phyloP scores from a whole-genome alignment of 2,888 invertebrate species.

The Nomada ferruginata region DNA sequence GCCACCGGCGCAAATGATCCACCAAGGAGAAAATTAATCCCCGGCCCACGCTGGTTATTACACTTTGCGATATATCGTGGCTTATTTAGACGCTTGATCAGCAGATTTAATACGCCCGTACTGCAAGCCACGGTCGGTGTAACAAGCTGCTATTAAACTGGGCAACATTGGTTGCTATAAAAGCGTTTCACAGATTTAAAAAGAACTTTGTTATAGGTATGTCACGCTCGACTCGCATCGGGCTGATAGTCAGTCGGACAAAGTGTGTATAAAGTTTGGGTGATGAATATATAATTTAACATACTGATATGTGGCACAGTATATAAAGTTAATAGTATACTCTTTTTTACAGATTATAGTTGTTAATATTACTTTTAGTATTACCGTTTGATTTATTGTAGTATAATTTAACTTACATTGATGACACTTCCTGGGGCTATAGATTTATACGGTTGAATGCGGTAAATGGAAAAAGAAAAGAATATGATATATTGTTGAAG shows the following conservation, averaged over 20 bases:
- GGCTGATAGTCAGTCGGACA: background rate
- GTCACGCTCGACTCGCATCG: conserved; percentile 4
- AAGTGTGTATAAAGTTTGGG: background rate
- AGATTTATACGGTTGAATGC: too few relatives aligned
- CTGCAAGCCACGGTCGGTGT: background rate
- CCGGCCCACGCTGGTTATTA: conserved; percentile 12
- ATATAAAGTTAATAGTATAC: too few relatives aligned
- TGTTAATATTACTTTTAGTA: too few relatives aligned
- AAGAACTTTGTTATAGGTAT: too few relatives aligned
- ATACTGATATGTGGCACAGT: background rate
- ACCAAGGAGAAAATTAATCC: conserved; percentile 39
- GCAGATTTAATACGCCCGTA: conserved; percentile 17
- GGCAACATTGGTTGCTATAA: background rate
- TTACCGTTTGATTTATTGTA: too few relatives aligned
- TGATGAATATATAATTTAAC: background rate
- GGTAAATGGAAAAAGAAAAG: too few relatives aligned
- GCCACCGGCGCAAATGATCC: conserved; percentile 22
- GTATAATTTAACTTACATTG: too few relatives aligned
- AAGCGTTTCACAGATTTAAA: background rate
- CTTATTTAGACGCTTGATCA: conserved; percentile 39
- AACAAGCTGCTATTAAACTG: conserved; percentile 30
- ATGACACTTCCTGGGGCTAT: too few relatives aligned
- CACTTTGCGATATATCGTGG: conserved; percentile 30
- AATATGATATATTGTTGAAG: too few relatives aligned
- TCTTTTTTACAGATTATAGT: too few relatives aligned